Conservation (phyloP, 1,140 invertebrate genomes). For the Latrodectus geometricus region DNA sequence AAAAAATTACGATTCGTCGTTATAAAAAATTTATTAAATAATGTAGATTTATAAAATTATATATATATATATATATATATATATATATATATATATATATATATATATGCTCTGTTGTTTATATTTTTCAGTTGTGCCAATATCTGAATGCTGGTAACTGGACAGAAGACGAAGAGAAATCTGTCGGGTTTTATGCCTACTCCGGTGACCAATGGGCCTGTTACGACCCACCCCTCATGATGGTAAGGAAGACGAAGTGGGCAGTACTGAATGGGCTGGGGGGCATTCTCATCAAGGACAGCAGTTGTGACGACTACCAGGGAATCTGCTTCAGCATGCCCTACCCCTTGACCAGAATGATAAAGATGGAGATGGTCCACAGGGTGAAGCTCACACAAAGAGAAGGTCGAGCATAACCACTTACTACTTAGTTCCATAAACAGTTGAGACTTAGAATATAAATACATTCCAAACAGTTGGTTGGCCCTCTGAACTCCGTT, state of each 20-base stretch:
- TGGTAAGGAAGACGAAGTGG: constrained; percentile 33
- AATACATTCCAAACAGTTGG: too few species aligned
- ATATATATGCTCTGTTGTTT: background rate
- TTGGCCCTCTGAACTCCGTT: too few species aligned
- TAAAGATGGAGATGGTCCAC: constrained; percentile 22
- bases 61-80: too few species aligned
- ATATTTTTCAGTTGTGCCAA: constrained; percentile 9
- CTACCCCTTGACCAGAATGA: constrained; percentile 14
- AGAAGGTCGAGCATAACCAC: too few species aligned
- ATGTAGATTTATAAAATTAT: too few species aligned
- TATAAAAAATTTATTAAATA: too few species aligned
- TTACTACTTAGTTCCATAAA: too few species aligned
- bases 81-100: too few species aligned
- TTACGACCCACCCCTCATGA: constrained; percentile 37
- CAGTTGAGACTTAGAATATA: too few species aligned
- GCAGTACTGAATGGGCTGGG: constrained; percentile 2
- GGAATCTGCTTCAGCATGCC: constrained; percentile 24
- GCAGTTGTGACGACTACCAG: constrained; percentile 37
- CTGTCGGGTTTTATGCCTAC: constrained; percentile 14
- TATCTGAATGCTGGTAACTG: constrained; percentile 29
- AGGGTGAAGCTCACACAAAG: background rate
- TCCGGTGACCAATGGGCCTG: constrained; percentile 46
- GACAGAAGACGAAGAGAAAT: constrained; percentile 21
- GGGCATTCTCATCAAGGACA: constrained; percentile 46
- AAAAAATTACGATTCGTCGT: too few species aligned